phyloP scores from a whole-genome alignment of 53 echinoderm and acorn worm genomes.

The Holothuria leucospilota region DNA sequence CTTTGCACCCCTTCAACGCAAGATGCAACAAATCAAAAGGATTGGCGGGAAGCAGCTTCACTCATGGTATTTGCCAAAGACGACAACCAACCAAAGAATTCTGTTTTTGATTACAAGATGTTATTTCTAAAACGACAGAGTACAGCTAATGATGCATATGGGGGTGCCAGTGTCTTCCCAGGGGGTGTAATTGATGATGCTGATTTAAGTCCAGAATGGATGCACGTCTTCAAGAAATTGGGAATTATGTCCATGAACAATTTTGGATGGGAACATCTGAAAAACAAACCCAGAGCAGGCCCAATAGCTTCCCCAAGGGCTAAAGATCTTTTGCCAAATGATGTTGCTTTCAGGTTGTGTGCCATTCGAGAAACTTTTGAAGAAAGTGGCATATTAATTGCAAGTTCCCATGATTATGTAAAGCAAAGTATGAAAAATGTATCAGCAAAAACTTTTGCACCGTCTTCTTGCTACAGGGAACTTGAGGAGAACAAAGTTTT shows the following conservation, averaged over 20 bases:
- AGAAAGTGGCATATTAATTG: conserved; percentile 82
- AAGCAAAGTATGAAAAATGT: neutral
- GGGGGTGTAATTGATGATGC: conserved; percentile 88
- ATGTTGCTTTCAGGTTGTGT: conserved; percentile 92
- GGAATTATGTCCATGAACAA: conserved; percentile 61
- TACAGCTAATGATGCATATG: conserved; percentile 35
- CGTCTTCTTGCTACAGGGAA: conserved; percentile 3
- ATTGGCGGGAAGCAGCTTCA: conserved; percentile 11
- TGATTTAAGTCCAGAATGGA: conserved; percentile 85
- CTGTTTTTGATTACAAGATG: conserved; percentile 52
- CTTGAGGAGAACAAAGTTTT: conserved; percentile 1
- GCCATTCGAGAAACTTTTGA: conserved; percentile 98
- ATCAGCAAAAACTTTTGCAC: neutral
- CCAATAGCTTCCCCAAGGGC: conserved; percentile 3
- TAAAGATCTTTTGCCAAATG: conserved; percentile 63
- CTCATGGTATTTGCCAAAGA: conserved; percentile 34
- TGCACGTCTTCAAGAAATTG: conserved; percentile 72
- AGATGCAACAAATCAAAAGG: neutral
- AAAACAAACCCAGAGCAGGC: conserved; percentile 9
- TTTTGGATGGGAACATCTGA: conserved; percentile 67
- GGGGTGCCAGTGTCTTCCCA: conserved; percentile 73
- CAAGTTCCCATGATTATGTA: conserved; percentile 12
- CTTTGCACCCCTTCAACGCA: too few relatives aligned
- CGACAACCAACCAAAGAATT: neutral
- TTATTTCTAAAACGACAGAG: conserved; percentile 58